Evolutionary conservation across 2,113 vertebrate genomes (phyloP).

Genomic region (Etheostoma cragini): DNA sequence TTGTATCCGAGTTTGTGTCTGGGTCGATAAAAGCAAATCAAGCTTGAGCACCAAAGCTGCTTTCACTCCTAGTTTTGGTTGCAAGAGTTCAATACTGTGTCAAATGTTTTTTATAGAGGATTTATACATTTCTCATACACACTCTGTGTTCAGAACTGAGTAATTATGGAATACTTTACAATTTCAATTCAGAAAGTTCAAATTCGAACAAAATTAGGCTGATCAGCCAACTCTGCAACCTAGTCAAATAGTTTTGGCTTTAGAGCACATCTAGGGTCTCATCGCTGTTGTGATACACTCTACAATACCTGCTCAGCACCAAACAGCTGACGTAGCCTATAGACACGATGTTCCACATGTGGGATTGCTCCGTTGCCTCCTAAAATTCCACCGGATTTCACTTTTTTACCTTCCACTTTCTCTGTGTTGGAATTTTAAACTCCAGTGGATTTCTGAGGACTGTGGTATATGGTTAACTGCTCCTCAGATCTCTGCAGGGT

Average conservation of each 20-base stretch:
- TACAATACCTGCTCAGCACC: no score
- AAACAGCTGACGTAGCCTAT: background rate
- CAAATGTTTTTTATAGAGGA: background rate
- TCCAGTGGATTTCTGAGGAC: no score
- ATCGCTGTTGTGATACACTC: background rate
- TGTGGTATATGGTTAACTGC: no score
- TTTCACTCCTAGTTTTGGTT: slow-evolving; percentile 20
- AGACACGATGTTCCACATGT: no score
- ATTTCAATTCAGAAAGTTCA: background rate
- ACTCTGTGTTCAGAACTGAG: background rate
- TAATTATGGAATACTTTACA: background rate
- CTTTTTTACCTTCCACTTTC: no score
- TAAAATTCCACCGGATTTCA: no score
- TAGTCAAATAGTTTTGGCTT: background rate
- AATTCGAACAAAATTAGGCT: background rate
- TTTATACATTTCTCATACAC: background rate
- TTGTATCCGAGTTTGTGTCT: slow-evolving; percentile 55
- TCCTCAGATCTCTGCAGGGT: no score
- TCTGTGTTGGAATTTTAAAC: no score
- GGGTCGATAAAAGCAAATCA: slow-evolving; percentile 27
- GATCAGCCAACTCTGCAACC: background rate
- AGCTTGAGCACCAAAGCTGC: slow-evolving; percentile 25
- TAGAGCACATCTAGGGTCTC: background rate
- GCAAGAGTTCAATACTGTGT: background rate
- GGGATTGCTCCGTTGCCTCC: no score